These are phyloP conservation scores for Dipus sagitta DNA, from an alignment of 2,797 vertebrate species.

Conservation along the genomic window DNA sequence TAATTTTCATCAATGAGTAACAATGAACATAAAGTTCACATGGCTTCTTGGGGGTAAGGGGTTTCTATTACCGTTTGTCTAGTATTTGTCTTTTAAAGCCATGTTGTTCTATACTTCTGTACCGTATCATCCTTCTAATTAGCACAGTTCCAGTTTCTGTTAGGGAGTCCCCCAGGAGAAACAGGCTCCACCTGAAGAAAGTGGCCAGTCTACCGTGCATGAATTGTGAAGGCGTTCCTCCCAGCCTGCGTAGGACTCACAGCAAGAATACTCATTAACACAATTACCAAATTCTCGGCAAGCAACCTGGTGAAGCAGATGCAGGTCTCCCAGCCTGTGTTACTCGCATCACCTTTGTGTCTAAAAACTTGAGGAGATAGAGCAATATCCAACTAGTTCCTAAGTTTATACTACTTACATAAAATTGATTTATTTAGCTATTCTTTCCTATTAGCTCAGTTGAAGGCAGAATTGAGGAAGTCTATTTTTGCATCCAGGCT, in stretches of 20 bases:
- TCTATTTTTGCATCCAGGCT: neutral
- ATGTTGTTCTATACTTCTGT: neutral
- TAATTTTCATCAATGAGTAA: too few species aligned
- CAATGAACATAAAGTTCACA: rapidly evolving
- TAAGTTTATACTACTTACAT: neutral
- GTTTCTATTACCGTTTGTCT: neutral
- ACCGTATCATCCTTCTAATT: neutral
- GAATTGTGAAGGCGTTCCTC: rapidly evolving
- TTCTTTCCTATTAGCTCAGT: neutral
- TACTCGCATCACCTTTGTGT: neutral
- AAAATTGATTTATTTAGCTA: neutral
- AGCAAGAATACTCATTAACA: neutral
- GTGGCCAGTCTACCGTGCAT: neutral
- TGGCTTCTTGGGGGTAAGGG: neutral
- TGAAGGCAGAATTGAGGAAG: neutral
- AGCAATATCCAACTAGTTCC: neutral
- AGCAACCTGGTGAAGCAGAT: neutral
- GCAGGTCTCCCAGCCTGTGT: neutral
- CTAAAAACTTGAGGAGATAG: neutral
- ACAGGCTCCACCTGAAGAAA: neutral
- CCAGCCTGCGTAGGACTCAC: neutral
- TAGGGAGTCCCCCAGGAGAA: neutral
- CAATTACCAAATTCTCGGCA: neutral
- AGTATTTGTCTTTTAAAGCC: neutral
- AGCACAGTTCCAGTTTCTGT: neutral